Evolutionary conservation across 2,113 vertebrate species (phyloP).

Genomic region (Anhinga rufa): DNA sequence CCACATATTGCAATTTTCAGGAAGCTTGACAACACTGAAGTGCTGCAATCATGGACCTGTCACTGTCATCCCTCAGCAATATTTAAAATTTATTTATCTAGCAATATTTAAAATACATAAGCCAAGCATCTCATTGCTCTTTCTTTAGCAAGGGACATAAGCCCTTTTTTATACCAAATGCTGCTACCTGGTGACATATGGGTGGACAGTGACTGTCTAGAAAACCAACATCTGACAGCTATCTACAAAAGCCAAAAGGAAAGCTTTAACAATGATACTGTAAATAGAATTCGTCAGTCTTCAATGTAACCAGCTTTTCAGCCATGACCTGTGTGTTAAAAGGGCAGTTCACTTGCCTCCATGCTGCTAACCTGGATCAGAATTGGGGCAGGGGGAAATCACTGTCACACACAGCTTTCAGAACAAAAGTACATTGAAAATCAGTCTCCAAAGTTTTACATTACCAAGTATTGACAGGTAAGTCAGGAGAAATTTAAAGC

Average conservation of each 20-base stretch:
- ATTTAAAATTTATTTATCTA: neutral
- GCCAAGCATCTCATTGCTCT: neutral
- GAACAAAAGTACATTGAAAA: neutral
- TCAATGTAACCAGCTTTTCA: neutral
- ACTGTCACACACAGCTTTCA: neutral
- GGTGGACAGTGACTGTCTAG: neutral
- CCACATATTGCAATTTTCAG: neutral
- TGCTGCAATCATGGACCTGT: neutral
- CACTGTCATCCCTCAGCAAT: neutral
- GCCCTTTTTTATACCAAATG: neutral
- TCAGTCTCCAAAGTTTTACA: neutral
- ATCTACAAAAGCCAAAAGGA: neutral
- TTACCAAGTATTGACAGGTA: neutral
- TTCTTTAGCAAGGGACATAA: neutral
- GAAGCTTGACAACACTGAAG: neutral
- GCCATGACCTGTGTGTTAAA: neutral
- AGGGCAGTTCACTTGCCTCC: neutral
- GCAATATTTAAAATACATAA: neutral
- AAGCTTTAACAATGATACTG: neutral
- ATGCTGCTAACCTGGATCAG: neutral
- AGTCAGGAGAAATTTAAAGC: neutral
- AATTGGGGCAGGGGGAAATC: fast-evolving
- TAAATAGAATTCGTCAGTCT: neutral
- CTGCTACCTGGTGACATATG: neutral
- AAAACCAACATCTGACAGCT: neutral